Evolutionary conservation across 2,113 vertebrate species (phyloP), one percentile per base, ranked within the genome.

Genomic region (Laterallus jamaicensis): DNA sequence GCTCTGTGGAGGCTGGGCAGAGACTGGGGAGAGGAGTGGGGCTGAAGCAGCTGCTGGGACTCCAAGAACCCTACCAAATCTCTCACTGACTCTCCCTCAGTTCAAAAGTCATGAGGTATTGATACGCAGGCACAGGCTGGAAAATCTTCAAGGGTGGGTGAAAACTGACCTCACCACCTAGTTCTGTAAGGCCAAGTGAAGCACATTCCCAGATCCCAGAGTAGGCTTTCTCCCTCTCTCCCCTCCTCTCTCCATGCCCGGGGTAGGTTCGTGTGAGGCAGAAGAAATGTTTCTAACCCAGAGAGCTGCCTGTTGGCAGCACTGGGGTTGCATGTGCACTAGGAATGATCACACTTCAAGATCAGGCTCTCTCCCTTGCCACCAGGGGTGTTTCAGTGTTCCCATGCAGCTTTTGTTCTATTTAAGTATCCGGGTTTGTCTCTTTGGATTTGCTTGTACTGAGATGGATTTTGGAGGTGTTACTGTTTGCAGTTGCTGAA

Each of bases 291-390:
- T 86, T 58, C 44, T 76, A 64, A 69, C 28, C 26, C 32, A 35
- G 54, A n/a, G 62, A 76, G 28, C 44, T 92, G 52, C 16, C 35
- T 44, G 31, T 55, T 44, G 67, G 62, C 60, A 75, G 62, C 31
- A 2, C 28, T 58, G 37, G 16, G 35, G 22, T 31, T 35, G 24
- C 12, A 3, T 13, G 31, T 18, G 64, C 0, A 0, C 40, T 59
- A 40, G 67, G 55, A 78, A 52, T 15, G 25, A 54, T 32, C 4
- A 12, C 37, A 47, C 35, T 37, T 17, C 26, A 50, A 76, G 73
- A 25, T 8, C 77, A 54, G 66, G 7, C 29, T 19, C 42, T 22
- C 42, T 60, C 24, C 24, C 25, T 50, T 69, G 47, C 59, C 55
- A 9, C 11, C 32, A 13, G 22, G 29, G 32, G 20, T 42, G 35